Conservation (phyloP, 2,888 invertebrate genomes). For the Gibbula magus region DNA sequence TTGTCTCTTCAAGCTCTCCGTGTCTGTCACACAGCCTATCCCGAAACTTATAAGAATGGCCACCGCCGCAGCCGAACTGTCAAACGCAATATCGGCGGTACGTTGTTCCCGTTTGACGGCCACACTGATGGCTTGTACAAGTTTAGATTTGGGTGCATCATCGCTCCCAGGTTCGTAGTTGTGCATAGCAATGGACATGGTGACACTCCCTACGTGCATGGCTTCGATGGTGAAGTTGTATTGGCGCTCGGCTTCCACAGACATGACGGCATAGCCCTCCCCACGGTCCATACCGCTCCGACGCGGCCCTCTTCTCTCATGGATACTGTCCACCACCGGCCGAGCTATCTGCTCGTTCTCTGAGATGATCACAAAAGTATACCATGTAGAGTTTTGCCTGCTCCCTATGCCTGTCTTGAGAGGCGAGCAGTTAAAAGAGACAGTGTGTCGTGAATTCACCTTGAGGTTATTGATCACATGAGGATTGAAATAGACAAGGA, state of each 20-base stretch:
- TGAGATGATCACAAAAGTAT: conserved; percentile 38
- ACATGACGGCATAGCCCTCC: conserved; percentile 20
- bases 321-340: conserved; percentile 18
- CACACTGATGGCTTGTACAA: conserved; percentile 56
- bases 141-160: conserved; percentile 48
- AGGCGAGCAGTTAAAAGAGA: conserved; percentile 63
- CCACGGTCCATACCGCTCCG: neutral
- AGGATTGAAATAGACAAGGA: conserved; percentile 64
- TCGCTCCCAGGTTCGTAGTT: conserved; percentile 45
- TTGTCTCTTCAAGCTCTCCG: conserved; percentile 65
- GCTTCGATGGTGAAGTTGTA: conserved; percentile 61
- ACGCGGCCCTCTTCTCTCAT: conserved; percentile 6
- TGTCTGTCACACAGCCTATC: conserved; percentile 71
- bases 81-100: conserved; percentile 69
- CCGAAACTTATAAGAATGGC: conserved; percentile 72
- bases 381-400: conserved; percentile 33
- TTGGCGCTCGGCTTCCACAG: conserved; percentile 35
- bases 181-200: conserved; percentile 62
- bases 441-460: conserved; percentile 60
- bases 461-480: conserved; percentile 62
- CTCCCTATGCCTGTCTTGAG: neutral
- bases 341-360: conserved; percentile 40
- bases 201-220: conserved; percentile 64
- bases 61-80: conserved; percentile 68
- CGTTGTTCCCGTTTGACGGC: conserved; percentile 58